Conservation (phyloP, 2,888 invertebrate genomes). For the Aleiodes alternator region DNA sequence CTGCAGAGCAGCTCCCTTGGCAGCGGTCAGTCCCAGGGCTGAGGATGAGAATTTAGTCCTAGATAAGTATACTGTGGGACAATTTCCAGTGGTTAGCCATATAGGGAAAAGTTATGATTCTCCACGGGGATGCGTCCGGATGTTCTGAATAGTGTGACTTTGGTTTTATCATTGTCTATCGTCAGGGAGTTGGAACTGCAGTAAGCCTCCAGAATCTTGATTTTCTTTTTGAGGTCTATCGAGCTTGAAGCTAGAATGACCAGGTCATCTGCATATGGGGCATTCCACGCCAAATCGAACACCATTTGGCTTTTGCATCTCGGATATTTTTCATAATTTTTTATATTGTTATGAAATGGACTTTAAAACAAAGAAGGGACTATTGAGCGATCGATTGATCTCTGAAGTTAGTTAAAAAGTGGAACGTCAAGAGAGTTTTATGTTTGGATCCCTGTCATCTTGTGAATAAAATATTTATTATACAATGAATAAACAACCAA, state of each 20-base stretch:
- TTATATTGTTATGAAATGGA: too few relatives aligned
- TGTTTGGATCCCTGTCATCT: too few relatives aligned
- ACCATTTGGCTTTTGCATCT: too few relatives aligned
- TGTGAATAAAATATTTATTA: too few relatives aligned
- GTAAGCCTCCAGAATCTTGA: not conserved
- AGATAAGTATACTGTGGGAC: not conserved
- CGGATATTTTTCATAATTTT: too few relatives aligned
- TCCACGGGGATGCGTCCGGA: not conserved
- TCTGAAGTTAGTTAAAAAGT: too few relatives aligned
- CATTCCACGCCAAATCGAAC: too few relatives aligned
- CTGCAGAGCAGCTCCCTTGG: not conserved
- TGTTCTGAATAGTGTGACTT: not conserved
- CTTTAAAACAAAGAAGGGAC: too few relatives aligned
- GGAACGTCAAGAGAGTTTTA: too few relatives aligned
- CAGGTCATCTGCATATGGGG: conserved; percentile 1
- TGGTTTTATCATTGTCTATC: not conserved
- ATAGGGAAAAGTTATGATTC: not conserved
- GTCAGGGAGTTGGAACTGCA: not conserved
- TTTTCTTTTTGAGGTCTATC: not conserved
- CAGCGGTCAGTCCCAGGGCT: not conserved
- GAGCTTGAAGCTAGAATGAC: not conserved
- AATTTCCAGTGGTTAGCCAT: not conserved
- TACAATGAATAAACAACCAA: too few relatives aligned
- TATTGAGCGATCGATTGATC: too few relatives aligned
- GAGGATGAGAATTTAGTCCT: not conserved